Base-by-base conservation (phyloP, 2,888 invertebrate genomes). In the Lymantria monacha region DNA sequence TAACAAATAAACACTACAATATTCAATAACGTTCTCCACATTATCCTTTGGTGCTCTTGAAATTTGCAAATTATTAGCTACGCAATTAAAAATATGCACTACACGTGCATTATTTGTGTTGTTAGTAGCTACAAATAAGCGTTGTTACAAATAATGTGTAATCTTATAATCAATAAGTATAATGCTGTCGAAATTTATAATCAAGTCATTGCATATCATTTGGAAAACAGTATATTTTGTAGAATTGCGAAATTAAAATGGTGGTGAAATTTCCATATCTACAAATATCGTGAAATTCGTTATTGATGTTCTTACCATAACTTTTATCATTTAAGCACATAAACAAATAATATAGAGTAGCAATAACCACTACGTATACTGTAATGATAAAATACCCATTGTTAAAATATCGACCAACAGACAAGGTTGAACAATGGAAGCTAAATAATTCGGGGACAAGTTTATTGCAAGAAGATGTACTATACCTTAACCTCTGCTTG, bases 391-490 rank as follows among this genome's bases (percentile, higher is more conserved):
- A 50, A 42, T 37, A 41, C 10, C 10, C 31, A 36, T 45, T 43
- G 42, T 41, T 61, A 70, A 67, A 72, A 59, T 74, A 79, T 79
- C 67, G 76, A 79, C 72, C 76, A 76, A 78, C 71, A 60, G 75
- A 80, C 74, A 78, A 81, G 74, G 75, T 75, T 72, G 81, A 81
- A 86, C 84, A 85, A 86, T 86, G 82, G 81, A 80, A 77, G 57
- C 61, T 66, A 8, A 9, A 42, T 22, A 22, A 12, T 38, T 38
- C 11, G 1, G 1, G 3, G 11, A 38, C 9, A 1, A 10, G 7
- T 33, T 48, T 44, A 52, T 51, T 49, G 31, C 44, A 38, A 10
- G 40, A 30, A 44, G 37, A 45, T 62, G 77, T 81, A 22, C 22
- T 22, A 59, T 71, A 88, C 89, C 87, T 87, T 87, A 43, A 74